Evolutionary conservation across 2,888 invertebrate species (phyloP), one percentile per base, ranked within the genome.

Genomic region (Heliconius hortense): DNA sequence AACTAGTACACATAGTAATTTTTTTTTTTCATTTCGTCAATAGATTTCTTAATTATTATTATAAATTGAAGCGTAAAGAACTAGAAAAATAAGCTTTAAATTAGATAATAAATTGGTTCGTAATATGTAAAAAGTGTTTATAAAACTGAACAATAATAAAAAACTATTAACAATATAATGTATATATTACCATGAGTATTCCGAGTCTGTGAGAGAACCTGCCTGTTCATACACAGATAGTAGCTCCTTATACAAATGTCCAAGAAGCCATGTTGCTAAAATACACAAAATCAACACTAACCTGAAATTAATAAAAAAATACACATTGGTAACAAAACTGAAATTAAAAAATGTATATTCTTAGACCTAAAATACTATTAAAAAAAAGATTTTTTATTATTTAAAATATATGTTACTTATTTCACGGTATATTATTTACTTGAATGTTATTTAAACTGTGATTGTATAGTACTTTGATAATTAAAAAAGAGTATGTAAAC

Each of bases 181-280:
- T 28, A 39, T 39, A 11, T 78, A 83, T 87, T 76, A 92, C 93
- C 93, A 93, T 76, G 92, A 89, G 74, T 90, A 93, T 64, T 92
- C 89, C 13, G 87, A 84, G 63, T 89, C 87, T 11, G 87, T 84
- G 21, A 90, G 85, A 5, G 85, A 81, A 1, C 87, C 88, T 0
- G 88, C 84, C 76, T 88, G 86, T 77, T 93, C 90, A 35, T 90
- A 92, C 0, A 83, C 83, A 53, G 81, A 82, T 1, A 89, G 80
- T 21, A 93, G 82, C 67, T 85, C 83, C 69, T 79, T 79, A 81
- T 91, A 91, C 15, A 92, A 78, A 2, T 84, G 85, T 0, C 86
- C 84, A 62, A 89, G 83, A 64, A 89, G 80, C 87, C 88, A 88
- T 82, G 85, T 86, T 53, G 82, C 78, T 60, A 85, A 79, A 69